Evolutionary conservation across 2,113 vertebrate genomes (phyloP).

Genomic region (Crocuta crocuta): DNA sequence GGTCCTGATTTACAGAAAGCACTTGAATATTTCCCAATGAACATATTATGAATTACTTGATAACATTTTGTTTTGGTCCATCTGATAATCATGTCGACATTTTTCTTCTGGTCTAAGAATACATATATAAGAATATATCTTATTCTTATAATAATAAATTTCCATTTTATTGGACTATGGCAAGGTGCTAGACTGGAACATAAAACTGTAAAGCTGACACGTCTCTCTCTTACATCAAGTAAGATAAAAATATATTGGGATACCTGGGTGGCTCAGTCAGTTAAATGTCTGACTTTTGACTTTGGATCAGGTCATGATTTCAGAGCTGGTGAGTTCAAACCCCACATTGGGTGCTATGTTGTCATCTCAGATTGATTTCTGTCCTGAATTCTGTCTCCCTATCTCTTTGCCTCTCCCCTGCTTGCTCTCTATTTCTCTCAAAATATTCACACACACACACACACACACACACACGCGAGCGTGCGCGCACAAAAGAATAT

Average conservation of each 20-base stretch:
- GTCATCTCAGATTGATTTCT: too few species aligned
- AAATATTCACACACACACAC: too few species aligned
- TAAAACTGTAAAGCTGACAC: neutral
- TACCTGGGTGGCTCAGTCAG: too few species aligned
- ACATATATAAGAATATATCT: neutral
- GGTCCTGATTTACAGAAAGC: neutral
- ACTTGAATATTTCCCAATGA: slow-evolving; percentile 33
- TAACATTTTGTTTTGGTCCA: neutral
- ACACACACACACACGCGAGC: too few species aligned
- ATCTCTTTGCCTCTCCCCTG: too few species aligned
- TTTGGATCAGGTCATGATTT: too few species aligned
- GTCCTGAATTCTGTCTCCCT: too few species aligned
- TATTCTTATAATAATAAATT: neutral
- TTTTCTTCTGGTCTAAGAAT: neutral
- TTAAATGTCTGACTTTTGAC: too few species aligned
- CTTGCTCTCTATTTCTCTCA: too few species aligned
- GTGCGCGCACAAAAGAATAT: too few species aligned
- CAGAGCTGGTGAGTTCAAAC: too few species aligned
- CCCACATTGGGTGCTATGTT: too few species aligned
- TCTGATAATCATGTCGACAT: neutral
- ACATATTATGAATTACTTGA: neutral
- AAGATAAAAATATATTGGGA: neutral
- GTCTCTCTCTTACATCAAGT: neutral
- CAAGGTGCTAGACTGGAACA: neutral
- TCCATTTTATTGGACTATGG: neutral